Base-by-base conservation (phyloP, 2,888 invertebrate genomes). In the Seladonia tumulorum region DNA sequence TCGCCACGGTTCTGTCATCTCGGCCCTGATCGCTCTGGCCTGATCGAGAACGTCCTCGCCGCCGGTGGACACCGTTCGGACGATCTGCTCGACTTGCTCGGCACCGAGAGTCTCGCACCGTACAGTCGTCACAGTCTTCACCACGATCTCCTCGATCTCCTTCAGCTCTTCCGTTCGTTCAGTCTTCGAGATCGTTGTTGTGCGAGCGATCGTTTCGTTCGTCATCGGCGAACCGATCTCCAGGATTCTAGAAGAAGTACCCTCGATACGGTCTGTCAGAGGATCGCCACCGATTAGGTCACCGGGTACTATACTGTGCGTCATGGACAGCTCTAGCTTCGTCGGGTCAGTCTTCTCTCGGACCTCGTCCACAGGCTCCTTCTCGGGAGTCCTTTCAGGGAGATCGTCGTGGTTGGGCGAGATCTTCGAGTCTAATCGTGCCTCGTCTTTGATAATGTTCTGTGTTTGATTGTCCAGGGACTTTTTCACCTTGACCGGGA, bases 401-500 rank as follows among this genome's bases (percentile, higher is more conserved):
- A 12, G 57, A 57, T 57, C 12, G 0, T 57, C 3, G 3, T 12
- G n/a, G 57, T 12, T 10, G 0, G 57, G 57, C 4, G 57, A n/a
- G 57, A 57, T n/a, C 12, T 57, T 57, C 47, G 47, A 47, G 16
- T 16, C 16, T 5, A 5, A 14, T 12, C 12, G 5, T 10, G 4
- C n/a, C 8, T 12, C n/a, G 0, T 57, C 57, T n/a, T 57, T n/a
- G 12, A 57, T n/a, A 2, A 22, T 12, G 12, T 12, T 57, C 2
- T 8, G 71, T 12, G 12, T 76, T 81, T 77, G 77, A 16, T 82
- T 84, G 0, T 88, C 82, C 12, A 70, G 78, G 57, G 81, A 86
- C 92, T 75, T 95, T 94, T 71, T 95, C 94, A 94, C 91, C 83
- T 95, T 93, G 14, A 96, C 92, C 0, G 96, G 96, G 84, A 96